These are phyloP conservation scores for Leuciscus idus DNA, from an alignment of 2,113 vertebrate species.

Conservation along the genomic window DNA sequence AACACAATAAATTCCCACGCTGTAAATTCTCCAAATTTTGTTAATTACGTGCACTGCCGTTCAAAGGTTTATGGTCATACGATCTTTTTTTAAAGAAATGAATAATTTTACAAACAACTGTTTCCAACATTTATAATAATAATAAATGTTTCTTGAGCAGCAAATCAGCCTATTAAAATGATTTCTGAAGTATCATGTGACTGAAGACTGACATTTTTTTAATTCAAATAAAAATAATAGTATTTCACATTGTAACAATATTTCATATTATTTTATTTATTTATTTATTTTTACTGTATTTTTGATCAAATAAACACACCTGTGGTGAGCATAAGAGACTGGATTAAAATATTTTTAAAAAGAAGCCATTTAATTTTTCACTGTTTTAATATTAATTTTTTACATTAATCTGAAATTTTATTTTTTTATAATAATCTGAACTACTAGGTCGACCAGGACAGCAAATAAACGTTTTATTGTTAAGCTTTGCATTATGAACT, in stretches of 20 bases:
- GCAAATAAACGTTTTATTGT: background rate
- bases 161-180: background rate
- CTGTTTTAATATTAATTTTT: background rate
- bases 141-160: background rate
- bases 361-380: background rate
- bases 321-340: too few relatives aligned
- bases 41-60: background rate
- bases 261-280: too few relatives aligned
- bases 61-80: background rate
- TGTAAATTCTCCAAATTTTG: too few relatives aligned
- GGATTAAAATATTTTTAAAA: background rate
- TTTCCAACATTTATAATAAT: background rate
- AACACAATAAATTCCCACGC: background rate
- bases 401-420: background rate
- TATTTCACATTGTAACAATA: too few relatives aligned
- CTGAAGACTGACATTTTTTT: too few relatives aligned
- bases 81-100: background rate
- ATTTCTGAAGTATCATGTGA: background rate
- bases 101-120: background rate
- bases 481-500: background rate
- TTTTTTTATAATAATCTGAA: background rate
- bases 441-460: background rate
- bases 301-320: too few relatives aligned
- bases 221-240: too few relatives aligned
- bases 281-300: too few relatives aligned